Base-by-base conservation (phyloP, 2,888 invertebrate species). In the Aphrophora alni region DNA sequence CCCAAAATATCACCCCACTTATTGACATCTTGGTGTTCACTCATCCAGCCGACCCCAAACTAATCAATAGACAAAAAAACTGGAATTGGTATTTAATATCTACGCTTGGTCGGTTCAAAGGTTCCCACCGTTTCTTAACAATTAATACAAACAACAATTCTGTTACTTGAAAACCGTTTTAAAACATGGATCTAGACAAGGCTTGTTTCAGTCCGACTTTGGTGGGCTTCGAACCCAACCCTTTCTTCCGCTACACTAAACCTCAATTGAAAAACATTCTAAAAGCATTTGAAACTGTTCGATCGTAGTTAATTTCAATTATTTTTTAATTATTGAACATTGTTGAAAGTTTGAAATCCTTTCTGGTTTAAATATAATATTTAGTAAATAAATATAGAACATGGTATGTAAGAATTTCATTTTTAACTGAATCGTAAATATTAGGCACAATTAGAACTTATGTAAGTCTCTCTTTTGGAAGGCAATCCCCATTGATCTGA, bases 61-160 rank as follows among this genome's bases (percentile, higher is more conserved):
- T 79, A 79, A 79, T 79, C 78, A 79, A 74, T 26, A 74, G 74
- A 79, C 78, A 79, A 79, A 74, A 75, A 79, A 68, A 73, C 78
- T 79, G 78, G 59, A 79, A 79, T 79, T 74, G 78, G 78, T 74
- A 74, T 79, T 79, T 79, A 79, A 79, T 79, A 79, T 69, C 73
- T 27, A 78, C 78, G 78, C 73, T 70, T 8, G 33, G 38, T 33
- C 78, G 28, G n/a, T 26, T 70, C 74, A 33, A 17, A 25, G 38
- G 59, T 79, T 79, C 78, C 78, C 78, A 79, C 78, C 59, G 59
- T 7, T 14, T 44, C 21, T 8, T 68, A 24, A 79, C 78, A 79
- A 79, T 79, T 79, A 79, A 68, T 73, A 38, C 74, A 79, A 74
- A 79, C 78, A 74, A 28, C 78, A 21, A 44, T 59, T 59, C 59